Percentiles rank a stretch among this genome's conserved stretches.
phyloP scores from a whole-genome alignment of 2,797 vertebrate genomes.

The Helarctos malayanus region DNA sequence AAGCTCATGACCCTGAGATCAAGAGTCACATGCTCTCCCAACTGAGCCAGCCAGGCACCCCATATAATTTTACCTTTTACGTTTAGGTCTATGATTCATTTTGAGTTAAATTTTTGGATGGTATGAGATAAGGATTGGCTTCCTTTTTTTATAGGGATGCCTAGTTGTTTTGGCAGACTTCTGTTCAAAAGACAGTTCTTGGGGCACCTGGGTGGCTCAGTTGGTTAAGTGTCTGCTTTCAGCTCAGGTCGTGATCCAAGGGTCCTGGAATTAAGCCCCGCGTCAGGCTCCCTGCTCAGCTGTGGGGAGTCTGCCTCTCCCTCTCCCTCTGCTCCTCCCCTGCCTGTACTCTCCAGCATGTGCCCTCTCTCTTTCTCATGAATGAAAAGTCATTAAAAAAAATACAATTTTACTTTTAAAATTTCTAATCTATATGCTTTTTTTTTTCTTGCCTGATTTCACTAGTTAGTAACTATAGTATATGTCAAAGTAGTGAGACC shows the following conservation, averaged over 20 bases:
- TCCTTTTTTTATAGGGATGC: neutral
- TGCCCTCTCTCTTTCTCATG: too few relatives aligned
- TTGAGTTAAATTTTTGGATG: neutral
- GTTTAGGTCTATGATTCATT: neutral
- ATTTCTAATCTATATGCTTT: slow-evolving; percentile 1
- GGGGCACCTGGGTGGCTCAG: too few relatives aligned
- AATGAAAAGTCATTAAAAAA: too few relatives aligned
- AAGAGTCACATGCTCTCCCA: neutral
- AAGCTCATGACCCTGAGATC: neutral
- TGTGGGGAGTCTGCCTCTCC: too few relatives aligned
- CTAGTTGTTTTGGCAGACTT: neutral
- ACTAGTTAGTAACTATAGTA: neutral
- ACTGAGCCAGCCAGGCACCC: neutral
- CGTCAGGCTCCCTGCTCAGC: too few relatives aligned
- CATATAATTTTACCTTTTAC: neutral
- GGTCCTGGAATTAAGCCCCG: too few relatives aligned
- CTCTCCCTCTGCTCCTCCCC: too few relatives aligned
- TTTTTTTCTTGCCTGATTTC: neutral
- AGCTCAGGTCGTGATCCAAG: too few relatives aligned
- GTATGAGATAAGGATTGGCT: neutral
- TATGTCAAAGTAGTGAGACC: neutral
- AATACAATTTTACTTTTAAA: neutral
- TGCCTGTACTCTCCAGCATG: too few relatives aligned
- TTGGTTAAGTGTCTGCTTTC: too few relatives aligned
- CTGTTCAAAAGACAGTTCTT: neutral